phyloP scores from a whole-genome alignment of 2,113 vertebrate species.

The Leucopsar rothschildi region DNA sequence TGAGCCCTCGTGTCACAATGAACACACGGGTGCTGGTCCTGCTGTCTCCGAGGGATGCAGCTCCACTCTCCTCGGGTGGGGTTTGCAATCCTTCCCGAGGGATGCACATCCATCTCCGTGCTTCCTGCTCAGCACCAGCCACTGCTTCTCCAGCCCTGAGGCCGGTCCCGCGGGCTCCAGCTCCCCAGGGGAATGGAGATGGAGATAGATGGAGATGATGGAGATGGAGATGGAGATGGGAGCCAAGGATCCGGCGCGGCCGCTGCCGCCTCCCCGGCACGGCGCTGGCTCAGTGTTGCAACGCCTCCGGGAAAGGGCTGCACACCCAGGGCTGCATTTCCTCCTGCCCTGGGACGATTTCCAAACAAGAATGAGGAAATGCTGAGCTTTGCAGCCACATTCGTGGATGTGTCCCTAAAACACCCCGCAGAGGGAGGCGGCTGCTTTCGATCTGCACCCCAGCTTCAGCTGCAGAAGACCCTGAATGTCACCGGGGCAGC shows the following conservation, averaged over 20 bases:
- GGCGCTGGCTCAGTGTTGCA: background rate
- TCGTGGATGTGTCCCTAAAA: background rate
- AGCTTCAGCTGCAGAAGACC: background rate
- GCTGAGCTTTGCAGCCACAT: background rate
- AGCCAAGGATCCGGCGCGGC: background rate
- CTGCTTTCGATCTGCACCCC: background rate
- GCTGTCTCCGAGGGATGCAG: background rate
- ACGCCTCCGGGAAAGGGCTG: background rate
- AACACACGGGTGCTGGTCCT: rapidly evolving
- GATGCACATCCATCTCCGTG: background rate
- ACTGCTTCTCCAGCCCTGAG: background rate
- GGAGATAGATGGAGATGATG: background rate
- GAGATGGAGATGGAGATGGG: background rate
- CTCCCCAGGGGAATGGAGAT: rapidly evolving
- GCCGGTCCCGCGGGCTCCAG: rapidly evolving
- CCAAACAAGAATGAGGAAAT: conserved; percentile 17
- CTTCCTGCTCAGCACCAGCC: background rate
- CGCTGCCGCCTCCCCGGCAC: rapidly evolving
- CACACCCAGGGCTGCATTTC: background rate
- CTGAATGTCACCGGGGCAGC: background rate
- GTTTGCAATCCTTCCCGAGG: background rate
- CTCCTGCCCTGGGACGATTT: background rate
- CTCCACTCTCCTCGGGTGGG: background rate
- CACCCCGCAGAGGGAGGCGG: background rate
- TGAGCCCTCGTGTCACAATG: background rate